Evolutionary conservation across 30 jellyfish, hydroid and myxozoan species (phyloP).

Genomic region (Rhopilema esculentum): DNA sequence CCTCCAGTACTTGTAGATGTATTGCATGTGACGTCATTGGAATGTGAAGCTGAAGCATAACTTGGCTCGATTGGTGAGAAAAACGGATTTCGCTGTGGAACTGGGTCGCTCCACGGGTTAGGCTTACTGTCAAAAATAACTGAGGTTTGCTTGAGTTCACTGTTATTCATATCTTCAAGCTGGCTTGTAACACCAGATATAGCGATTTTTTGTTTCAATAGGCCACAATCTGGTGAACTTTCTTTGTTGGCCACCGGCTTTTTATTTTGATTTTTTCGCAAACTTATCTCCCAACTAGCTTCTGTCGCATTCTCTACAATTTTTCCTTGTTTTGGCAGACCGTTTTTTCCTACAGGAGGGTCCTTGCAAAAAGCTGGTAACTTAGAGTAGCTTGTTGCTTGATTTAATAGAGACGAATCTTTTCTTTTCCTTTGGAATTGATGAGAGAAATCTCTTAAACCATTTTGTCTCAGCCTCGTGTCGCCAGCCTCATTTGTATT

Average conservation of each 20-base stretch:
- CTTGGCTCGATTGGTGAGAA: not conserved
- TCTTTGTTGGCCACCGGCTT: too few species aligned
- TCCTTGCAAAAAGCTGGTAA: not conserved
- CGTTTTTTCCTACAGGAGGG: not conserved
- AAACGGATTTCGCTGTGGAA: not conserved
- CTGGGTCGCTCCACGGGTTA: not conserved
- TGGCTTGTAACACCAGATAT: not conserved
- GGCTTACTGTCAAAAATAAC: not conserved
- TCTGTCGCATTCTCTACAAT: too few species aligned
- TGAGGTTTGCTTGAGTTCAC: not conserved
- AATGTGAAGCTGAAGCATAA: not conserved
- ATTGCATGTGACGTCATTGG: not conserved
- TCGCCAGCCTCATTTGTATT: not conserved
- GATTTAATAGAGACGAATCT: not conserved
- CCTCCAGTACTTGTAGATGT: not conserved
- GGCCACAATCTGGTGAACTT: too few species aligned
- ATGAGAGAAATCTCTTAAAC: not conserved
- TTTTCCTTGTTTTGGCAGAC: not conserved
- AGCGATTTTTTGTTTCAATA: not conserved
- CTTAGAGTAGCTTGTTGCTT: not conserved
- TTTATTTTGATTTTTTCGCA: too few species aligned
- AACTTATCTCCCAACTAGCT: too few species aligned
- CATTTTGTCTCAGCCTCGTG: not conserved
- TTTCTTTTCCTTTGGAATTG: not conserved
- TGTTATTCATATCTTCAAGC: not conserved